Conservation (phyloP, 2,888 invertebrate species). For the Rhagonycha lutea region DNA sequence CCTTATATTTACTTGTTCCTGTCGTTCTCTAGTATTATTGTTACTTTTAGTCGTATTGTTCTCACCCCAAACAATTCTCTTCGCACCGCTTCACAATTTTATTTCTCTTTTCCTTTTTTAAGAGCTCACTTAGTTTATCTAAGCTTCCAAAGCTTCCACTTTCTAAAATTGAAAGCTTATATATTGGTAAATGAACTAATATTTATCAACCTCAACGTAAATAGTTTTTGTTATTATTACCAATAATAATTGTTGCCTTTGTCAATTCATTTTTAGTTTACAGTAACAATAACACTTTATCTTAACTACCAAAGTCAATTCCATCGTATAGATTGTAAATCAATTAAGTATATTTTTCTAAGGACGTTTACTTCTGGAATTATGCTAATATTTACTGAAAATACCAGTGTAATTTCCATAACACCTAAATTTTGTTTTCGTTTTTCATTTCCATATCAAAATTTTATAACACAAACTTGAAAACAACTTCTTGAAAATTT, state of each 20-base stretch:
- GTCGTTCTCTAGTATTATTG: conserved; percentile 33
- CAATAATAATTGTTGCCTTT: not conserved
- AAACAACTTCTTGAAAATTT: not conserved
- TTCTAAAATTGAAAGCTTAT: conserved; percentile 18
- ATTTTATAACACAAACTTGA: not conserved
- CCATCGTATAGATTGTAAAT: not conserved
- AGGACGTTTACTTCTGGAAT: not conserved
- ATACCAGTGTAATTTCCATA: not conserved
- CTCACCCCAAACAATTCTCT: conserved; percentile 37
- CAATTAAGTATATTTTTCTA: not conserved
- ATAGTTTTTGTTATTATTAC: not conserved
- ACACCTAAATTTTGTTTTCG: not conserved
- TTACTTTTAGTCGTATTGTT: conserved; percentile 38
- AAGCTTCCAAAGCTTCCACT: conserved; percentile 5
- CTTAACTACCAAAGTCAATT: not conserved
- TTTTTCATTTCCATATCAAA: not conserved
- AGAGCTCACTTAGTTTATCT: conserved; percentile 27
- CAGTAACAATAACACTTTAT: not conserved
- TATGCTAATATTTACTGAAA: not conserved
- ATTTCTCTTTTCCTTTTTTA: conserved; percentile 29
- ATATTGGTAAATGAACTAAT: conserved; percentile 9
- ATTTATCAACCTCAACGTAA: conserved; percentile 2
- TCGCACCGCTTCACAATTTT: conserved; percentile 34
- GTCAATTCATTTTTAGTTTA: not conserved
- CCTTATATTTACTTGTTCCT: conserved; percentile 24